Evolutionary conservation across 2,888 invertebrate species (phyloP), one percentile per base, ranked within the genome.

Genomic region (Emmelina monodactyla): DNA sequence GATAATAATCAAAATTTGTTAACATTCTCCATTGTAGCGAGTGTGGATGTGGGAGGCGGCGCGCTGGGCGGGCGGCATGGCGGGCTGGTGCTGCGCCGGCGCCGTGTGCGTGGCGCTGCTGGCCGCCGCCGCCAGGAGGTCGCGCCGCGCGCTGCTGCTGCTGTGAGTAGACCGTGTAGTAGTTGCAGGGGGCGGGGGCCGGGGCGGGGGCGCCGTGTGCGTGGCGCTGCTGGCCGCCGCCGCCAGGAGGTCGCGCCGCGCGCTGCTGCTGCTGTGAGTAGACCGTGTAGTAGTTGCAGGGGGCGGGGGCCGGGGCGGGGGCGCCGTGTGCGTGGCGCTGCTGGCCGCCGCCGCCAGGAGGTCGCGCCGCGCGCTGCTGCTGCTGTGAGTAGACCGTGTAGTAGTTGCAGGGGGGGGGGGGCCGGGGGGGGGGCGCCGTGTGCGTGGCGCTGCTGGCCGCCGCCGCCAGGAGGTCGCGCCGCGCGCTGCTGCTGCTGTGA

Each of bases 301-400:
- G 94, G 92, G 93, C 28, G 86, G 90, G 46, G 95, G 94, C 39
- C 92, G 95, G 86, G 90, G 91, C 52, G 85, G 94, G 49, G 86
- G 94, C 43, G 88, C 93, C 14, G 86, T 95, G 33, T 94, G 94
- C 75, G 89, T 95, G 40, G 88, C 95, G 42, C 84, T 95, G 52
- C 83, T 96, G 41, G 91, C 94, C 49, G 96, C 94, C 43, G 92
- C 95, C 43, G 92, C 93, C 12, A 82, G 76, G 15, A 92, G 94
- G 67, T 94, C 92, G 12, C 85, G 94, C 33, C 93, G 94, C 55
- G 92, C 94, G 34, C 84, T 96, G 35, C 90, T 96, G 53, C 85
- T 92, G 79, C 92, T 94, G 51, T 93, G 93, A 43, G 94, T 94
- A n/a, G n/a, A n/a, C n/a, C n/a, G n/a, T n/a, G n/a, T n/a, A n/a